Conservation (phyloP, 1,140 invertebrate species). For the Saccostrea cuccullata region DNA sequence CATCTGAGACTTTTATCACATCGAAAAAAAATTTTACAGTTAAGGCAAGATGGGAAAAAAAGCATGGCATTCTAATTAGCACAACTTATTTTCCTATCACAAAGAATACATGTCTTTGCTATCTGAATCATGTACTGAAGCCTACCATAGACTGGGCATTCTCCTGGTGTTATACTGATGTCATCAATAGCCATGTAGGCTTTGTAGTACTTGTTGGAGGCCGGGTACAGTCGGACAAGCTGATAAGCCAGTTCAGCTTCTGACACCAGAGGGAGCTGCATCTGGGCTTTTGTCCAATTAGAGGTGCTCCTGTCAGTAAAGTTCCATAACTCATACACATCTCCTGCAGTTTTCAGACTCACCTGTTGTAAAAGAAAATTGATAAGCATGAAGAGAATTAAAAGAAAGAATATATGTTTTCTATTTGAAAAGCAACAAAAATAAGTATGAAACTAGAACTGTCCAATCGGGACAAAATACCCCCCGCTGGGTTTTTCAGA, state of each 20-base stretch:
- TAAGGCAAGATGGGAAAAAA: no score
- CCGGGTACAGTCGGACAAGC: constrained; percentile 48
- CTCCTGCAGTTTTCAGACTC: background rate
- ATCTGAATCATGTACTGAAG: background rate
- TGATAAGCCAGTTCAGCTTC: constrained; percentile 55
- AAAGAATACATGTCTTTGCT: no score
- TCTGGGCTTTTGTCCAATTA: constrained; percentile 63
- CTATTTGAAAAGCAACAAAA: no score
- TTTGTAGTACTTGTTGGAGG: constrained; percentile 40
- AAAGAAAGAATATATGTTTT: no score
- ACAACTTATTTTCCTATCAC: no score
- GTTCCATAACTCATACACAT: constrained; percentile 49
- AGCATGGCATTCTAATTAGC: no score
- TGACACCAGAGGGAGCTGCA: constrained; percentile 51
- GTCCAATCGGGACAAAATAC: no score
- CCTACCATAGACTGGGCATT: constrained; percentile 64
- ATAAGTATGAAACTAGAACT: no score
- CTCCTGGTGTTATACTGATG: constrained; percentile 58
- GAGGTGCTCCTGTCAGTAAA: constrained; percentile 55
- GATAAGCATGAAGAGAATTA: background rate
- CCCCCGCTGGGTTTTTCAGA: no score
- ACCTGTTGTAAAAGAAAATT: constrained; percentile 18
- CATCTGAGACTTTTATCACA: no score
- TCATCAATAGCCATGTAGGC: constrained; percentile 65
- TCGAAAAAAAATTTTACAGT: no score